Evolutionary conservation across 2,797 vertebrate species (phyloP).

Genomic region (Pterois miles): DNA sequence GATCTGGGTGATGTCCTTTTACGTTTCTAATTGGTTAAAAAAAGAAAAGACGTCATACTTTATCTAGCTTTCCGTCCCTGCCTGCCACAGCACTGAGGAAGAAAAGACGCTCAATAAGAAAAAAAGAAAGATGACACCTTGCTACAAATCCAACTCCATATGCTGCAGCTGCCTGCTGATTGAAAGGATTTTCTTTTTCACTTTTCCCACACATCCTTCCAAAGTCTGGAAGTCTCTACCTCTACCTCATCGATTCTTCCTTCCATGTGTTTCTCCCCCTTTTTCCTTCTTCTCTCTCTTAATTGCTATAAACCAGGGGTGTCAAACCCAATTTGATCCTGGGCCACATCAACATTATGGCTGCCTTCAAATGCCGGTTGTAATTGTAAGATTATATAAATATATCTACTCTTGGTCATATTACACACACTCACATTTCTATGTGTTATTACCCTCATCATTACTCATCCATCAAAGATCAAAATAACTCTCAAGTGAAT

Average conservation of each 20-base stretch:
- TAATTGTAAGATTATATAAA: no score
- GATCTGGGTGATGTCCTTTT: conserved; percentile 23
- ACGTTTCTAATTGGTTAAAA: conserved; percentile 26
- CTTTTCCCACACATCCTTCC: conserved; percentile 62
- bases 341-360: no score
- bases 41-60: conserved; percentile 28
- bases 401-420: no score
- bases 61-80: conserved; percentile 4
- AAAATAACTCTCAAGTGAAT: no score
- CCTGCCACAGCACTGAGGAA: neutral
- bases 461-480: no score
- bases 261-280: neutral
- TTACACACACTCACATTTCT: no score
- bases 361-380: no score
- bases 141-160: conserved; percentile 17
- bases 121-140: conserved; percentile 41
- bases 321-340: no score
- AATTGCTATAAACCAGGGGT: no score
- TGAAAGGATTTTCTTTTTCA: conserved; percentile 39
- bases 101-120: conserved; percentile 23
- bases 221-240: conserved; percentile 3
- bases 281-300: neutral
- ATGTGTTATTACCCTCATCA: no score
- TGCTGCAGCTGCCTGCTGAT: conserved; percentile 40
- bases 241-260: neutral